A percentile compares a stretch with the other conserved stretches of the same genome.
phyloP scores from a whole-genome alignment of 2,888 invertebrate genomes.

The Ceraclea dissimilis region DNA sequence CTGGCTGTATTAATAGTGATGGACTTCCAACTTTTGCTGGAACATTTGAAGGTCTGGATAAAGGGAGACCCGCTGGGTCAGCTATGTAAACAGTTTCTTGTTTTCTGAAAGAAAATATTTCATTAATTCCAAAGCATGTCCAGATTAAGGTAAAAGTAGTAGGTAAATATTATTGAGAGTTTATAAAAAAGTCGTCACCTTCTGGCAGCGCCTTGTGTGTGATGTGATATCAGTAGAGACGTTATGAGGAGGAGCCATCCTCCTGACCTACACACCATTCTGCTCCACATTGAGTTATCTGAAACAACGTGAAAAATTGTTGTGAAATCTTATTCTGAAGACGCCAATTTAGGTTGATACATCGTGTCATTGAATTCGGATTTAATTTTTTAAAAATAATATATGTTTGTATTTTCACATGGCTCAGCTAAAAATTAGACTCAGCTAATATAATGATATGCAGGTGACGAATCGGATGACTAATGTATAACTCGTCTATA shows the following conservation, averaged over 20 bases:
- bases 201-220: slow-evolving; percentile 6
- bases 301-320: slow-evolving; percentile 8
- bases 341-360: too few relatives aligned
- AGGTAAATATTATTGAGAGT: not conserved
- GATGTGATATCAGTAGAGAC: slow-evolving; percentile 6
- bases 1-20: slow-evolving; percentile 70
- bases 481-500: not conserved
- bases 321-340: too few relatives aligned
- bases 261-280: slow-evolving; percentile 9
- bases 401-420: too few relatives aligned
- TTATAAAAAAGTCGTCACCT: slow-evolving; percentile 1
- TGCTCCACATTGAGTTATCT: slow-evolving; percentile 14
- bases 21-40: slow-evolving; percentile 69
- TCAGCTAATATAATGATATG: too few relatives aligned
- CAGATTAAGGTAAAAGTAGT: too few relatives aligned
- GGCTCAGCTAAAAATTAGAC: too few relatives aligned
- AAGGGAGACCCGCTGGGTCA: slow-evolving; percentile 22
- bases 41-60: slow-evolving; percentile 40
- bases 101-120: slow-evolving; percentile 19
- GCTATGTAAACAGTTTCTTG: slow-evolving; percentile 22
- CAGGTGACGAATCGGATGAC: not conserved
- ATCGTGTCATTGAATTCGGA: too few relatives aligned
- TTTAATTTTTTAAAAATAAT: too few relatives aligned
- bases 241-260: slow-evolving; percentile 10
- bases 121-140: not conserved